Evolutionary conservation across 2,113 vertebrate species (phyloP).

Genomic region (Anoplopoma fimbria): DNA sequence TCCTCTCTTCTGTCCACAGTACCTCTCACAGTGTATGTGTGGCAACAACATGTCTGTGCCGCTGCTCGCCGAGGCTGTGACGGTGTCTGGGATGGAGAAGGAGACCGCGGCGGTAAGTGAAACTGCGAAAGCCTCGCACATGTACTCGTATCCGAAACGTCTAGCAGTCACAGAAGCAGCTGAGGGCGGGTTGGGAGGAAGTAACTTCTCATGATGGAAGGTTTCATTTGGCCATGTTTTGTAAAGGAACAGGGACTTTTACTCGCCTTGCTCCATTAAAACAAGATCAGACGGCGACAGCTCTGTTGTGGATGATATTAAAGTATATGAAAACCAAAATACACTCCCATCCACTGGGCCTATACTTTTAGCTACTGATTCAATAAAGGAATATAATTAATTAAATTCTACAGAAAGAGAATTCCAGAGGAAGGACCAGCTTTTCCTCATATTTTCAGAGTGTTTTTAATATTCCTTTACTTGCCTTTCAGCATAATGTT

Average conservation of each 20-base stretch:
- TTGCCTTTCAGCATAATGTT: background rate
- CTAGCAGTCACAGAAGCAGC: background rate
- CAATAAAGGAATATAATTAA: no score
- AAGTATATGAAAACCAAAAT: background rate
- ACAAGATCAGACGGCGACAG: background rate
- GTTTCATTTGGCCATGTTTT: background rate
- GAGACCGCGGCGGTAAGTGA: constrained; percentile 96
- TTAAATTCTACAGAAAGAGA: background rate
- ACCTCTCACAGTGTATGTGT: constrained; percentile 95
- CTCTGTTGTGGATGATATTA: background rate
- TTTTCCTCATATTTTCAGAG: background rate
- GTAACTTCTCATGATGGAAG: background rate
- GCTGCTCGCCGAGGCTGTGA: constrained; percentile 97
- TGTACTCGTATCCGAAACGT: background rate
- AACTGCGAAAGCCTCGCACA: accelerated
- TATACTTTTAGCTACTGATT: background rate
- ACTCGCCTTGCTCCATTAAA: background rate
- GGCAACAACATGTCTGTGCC: constrained; percentile 99
- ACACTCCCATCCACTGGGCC: background rate
- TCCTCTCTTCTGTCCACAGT: constrained; percentile 56
- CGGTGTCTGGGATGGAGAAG: constrained; percentile 94
- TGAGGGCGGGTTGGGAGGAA: background rate
- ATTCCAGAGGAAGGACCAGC: background rate
- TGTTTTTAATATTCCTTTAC: background rate
- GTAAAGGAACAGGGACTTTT: background rate